phyloP scores from a whole-genome alignment of 1,140 invertebrate species.

The Varroa destructor region DNA sequence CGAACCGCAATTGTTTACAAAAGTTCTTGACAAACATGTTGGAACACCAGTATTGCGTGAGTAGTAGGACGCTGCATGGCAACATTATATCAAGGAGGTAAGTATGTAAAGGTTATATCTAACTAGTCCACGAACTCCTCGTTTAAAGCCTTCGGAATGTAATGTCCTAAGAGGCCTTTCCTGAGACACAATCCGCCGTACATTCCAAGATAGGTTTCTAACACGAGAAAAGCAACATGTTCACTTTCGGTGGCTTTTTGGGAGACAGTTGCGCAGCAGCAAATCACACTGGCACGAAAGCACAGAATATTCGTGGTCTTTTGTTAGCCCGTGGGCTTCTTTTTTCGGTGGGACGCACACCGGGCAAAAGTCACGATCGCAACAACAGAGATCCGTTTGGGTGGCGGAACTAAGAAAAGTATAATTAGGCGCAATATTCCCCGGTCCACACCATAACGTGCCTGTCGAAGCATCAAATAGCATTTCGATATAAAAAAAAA shows the following conservation, averaged over 20 bases:
- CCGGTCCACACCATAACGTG: constrained; percentile 57
- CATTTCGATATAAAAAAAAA: too few species aligned
- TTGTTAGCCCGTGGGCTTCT: background rate
- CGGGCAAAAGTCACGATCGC: constrained; percentile 56
- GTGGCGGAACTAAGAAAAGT: constrained; percentile 52
- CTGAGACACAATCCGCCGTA: background rate
- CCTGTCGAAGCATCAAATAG: constrained; percentile 36
- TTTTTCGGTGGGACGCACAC: constrained; percentile 4
- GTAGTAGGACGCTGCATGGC: too few species aligned
- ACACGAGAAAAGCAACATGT: background rate
- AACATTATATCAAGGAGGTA: too few species aligned
- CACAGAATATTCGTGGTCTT: constrained; percentile 1
- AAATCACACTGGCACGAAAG: constrained; percentile 1
- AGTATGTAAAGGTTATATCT: too few species aligned
- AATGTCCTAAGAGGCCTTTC: background rate
- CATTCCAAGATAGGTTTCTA: background rate
- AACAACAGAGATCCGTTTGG: constrained; percentile 59
- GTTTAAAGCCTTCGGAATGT: background rate
- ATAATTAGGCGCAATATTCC: constrained; percentile 52
- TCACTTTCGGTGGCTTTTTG: background rate
- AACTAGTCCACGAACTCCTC: background rate
- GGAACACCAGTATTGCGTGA: too few species aligned
- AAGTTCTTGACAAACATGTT: too few species aligned
- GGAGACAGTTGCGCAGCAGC: background rate
- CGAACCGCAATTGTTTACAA: too few species aligned